Evolutionary conservation across 64 coral and sea anemone species (phyloP), one percentile per base, ranked within the genome.

Genomic region (Stichodactyla mertensii): DNA sequence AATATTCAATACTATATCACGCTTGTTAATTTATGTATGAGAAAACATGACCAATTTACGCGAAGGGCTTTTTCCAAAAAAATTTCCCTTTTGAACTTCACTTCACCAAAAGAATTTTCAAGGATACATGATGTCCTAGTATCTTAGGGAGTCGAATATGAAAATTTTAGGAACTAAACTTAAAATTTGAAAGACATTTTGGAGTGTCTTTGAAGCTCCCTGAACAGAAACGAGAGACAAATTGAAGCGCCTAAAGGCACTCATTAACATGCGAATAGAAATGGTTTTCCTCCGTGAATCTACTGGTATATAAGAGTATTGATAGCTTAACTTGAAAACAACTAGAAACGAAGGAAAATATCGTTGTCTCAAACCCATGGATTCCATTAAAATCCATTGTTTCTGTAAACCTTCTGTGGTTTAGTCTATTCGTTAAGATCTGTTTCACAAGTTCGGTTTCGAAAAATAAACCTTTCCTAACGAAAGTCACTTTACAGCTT

Each of bases 21-120:
- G 83, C 83, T 36, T 85, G 55, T 64, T 82, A 85, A 85, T 85
- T 85, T 85, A 85, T 85, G 83, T 18, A 85, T 85, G 83, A 85
- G 83, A 61, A 81, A 11, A 81, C 15, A 22, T 36, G 15, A 81
- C 51, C 77, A 79, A 79, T 79, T 71, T 51, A 81, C 53, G 54
- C 16, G 16, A 20, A 81, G 0, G 7, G 7, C 54, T 54, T 81
- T 81, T 16, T 19, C 51, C 36, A 5, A 81, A 81, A 53, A 20
- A 28, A 31, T 31, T 54, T 81, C 53, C 51, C 4, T 53, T 53
- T 81, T 0, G 55, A 85, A 61, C 10, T 36, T 61, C 45, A 61
- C n/a, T n/a, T 31, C 31, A 27, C 36, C 14, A 74, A 11, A 1
- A 3, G 10, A 74, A 74, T 26, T 22, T 74, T 74, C 69, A 11